Evolutionary conservation across 2,797 vertebrate genomes (phyloP), one percentile per base, ranked within the genome.

Genomic region (Liasis olivaceus): DNA sequence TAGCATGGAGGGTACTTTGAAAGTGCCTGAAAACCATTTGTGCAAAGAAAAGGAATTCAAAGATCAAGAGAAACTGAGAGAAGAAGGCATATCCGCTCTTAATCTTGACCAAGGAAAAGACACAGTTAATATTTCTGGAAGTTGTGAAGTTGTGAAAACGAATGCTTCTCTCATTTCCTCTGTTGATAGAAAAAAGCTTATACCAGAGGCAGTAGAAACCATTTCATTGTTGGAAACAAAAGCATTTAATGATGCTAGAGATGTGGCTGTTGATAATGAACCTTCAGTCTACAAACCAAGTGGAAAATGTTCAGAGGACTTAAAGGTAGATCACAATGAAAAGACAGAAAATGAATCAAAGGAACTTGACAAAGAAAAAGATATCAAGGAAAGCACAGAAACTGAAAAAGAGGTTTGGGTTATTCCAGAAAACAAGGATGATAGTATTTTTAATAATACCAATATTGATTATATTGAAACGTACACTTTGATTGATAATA

Each of bases 391-490:
- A 96, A 66, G 77, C 95, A 93, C 86, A 95, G 96, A 97, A 95
- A 96, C 91, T 90, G 91, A 97, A 92, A 91, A 97, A 85, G 93
- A 97, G 87, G 92, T 89, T 64, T 14, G 87, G 0, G 2, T 93
- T 94, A 92, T 95, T 42, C 94, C 96, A 90, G 92, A 91, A 87
- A 96, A 94, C n/a, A 64, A 59, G 87, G 94, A 94, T 91, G 94
- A 90, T 17, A 24, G 60, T 63, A 26, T 31, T 13, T 60, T 96
- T 89, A 94, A 94, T 88, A 89, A 93, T 1, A 85, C 91, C 2
- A 98, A 99, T 93, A 97, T 98, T 90, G 99, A 99, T 97, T 99
- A 99, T 97, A 98, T 99, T 96, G 99, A 99, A 97, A 99, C 99
- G 96, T 99, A 99, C 90, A 99, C 98, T 12, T 97, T 99, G 94